These are phyloP conservation scores for Tamandua tetradactyla DNA, from an alignment of 2,797 vertebrate species.

Conservation along the genomic window DNA sequence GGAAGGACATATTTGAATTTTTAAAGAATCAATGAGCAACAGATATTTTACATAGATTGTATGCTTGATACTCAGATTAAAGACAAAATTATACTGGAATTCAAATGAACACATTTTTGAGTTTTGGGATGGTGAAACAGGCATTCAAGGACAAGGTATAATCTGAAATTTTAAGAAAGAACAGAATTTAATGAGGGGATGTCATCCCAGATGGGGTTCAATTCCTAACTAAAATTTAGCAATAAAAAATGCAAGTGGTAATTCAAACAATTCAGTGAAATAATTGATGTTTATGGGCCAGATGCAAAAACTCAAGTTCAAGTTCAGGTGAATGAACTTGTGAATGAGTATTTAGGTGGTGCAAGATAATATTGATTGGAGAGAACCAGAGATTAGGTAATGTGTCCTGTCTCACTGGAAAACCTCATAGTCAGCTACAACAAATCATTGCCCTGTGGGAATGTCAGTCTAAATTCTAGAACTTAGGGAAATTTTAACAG, in stretches of 20 bases:
- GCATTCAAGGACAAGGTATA: neutral
- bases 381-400: neutral
- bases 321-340: neutral
- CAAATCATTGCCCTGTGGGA: neutral
- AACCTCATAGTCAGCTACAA: neutral
- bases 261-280: neutral
- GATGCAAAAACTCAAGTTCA: neutral
- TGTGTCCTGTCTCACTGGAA: neutral
- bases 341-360: neutral
- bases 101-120: neutral
- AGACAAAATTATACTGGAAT: neutral
- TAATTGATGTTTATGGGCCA: neutral
- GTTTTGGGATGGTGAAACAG: neutral
- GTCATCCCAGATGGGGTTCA: neutral
- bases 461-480: neutral
- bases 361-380: neutral
- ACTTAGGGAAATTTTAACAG: neutral
- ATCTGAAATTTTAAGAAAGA: neutral
- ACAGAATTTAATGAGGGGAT: neutral
- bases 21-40: neutral
- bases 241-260: neutral
- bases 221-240: neutral
- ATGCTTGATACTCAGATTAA: neutral
- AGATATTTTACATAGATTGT: neutral
- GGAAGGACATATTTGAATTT: neutral